These are phyloP conservation scores for Lagorchestes hirsutus DNA, from an alignment of 2,797 vertebrate species.

Conservation along the genomic window DNA sequence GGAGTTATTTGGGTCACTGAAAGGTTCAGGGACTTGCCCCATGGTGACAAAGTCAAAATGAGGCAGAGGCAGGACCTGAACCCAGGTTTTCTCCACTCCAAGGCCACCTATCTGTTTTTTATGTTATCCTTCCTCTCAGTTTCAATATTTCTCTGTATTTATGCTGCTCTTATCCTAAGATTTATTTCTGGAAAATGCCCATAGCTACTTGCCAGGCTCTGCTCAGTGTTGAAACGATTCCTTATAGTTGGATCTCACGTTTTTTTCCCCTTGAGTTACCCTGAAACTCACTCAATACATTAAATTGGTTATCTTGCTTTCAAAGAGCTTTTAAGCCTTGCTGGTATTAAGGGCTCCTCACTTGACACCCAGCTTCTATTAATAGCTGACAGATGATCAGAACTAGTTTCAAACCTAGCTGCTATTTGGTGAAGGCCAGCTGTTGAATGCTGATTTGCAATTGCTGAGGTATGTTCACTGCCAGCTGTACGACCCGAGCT, in stretches of 20 bases:
- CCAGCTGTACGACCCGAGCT: constrained; percentile 61
- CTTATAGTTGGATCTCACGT: constrained; percentile 6
- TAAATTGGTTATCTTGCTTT: constrained; percentile 29
- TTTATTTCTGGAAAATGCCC: constrained; percentile 39
- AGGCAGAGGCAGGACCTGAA: not conserved
- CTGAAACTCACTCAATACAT: constrained; percentile 31
- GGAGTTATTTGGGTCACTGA: not conserved
- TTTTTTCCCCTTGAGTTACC: constrained; percentile 44
- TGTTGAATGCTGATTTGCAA: constrained; percentile 72
- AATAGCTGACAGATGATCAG: constrained; percentile 67
- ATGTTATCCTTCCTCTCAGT: not conserved
- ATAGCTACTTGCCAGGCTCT: not conserved
- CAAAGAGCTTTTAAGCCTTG: constrained; percentile 56
- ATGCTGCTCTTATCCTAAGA: constrained; percentile 24
- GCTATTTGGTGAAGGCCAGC: constrained; percentile 67
- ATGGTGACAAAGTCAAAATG: not conserved
- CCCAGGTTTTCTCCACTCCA: not conserved
- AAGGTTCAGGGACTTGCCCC: not conserved
- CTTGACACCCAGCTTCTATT: constrained; percentile 67
- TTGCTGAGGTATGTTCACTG: constrained; percentile 66
- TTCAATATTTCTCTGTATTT: not conserved
- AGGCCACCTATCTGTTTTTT: not conserved
- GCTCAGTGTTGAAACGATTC: not conserved
- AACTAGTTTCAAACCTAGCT: constrained; percentile 66
- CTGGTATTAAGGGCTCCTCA: constrained; percentile 39